Evolutionary conservation across 2,113 vertebrate genomes (phyloP), one percentile per base, ranked within the genome.

Genomic region (Microtus montanus): DNA sequence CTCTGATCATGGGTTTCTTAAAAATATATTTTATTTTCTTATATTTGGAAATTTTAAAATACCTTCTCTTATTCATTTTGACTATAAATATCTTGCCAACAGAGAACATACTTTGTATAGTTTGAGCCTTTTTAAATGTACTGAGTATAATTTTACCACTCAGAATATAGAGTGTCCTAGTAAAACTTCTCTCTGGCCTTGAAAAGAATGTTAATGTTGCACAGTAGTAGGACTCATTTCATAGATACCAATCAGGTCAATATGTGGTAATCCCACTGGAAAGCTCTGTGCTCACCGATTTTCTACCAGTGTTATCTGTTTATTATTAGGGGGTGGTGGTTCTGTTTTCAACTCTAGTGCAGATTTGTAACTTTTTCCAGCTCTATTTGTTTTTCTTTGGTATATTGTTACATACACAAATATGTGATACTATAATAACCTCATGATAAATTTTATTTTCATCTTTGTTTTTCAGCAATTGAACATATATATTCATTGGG

Each of bases 11-110:
- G 17, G 2, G 13, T 52, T 94, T 33, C 38, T 84, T 79, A 73
- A 35, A 92, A 33, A 79, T 52, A 22, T 64, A 68, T 77, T 71
- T 82, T 35, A 52, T 84, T 63, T 73, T 13, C 20, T 44, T 91
- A 68, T 84, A 93, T 74, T 66, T 91, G 47, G 78, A 80, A 93
- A 74, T 8, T 61, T 91, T 91, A 63, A 92, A 95, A 95, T 92
- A 77, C 68, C 92, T 61, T 52, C 47, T 54, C 9, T 79, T 93
- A 73, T 90, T 90, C 78, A 88, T 66, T 93, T 83, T 92, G 35
- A 84, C 30, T 95, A 87, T 92, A 90, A 87, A 79, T 84, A 77
- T 80, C 63, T 89, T 87, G 22, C n/a, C 86, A 61, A 82, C 75
- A 87, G 77, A 83, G 9, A 83, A 33, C 33, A 92, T 90, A 79